Base-by-base conservation (phyloP, 1,140 invertebrate species). In the Drosophila lacteicornis region DNA sequence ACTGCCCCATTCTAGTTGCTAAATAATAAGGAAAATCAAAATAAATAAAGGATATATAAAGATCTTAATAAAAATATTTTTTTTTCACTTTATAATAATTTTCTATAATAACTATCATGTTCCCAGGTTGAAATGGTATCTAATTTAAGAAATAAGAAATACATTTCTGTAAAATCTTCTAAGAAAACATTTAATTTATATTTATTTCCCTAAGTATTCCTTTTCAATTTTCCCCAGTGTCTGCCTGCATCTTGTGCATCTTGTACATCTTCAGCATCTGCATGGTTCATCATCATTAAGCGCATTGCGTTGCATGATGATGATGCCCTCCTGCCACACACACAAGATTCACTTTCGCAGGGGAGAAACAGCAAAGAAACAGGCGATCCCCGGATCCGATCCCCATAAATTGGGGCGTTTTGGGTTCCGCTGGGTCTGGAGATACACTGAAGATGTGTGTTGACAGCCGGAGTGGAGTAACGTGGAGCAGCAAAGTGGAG, bases 261-360 rank as follows among this genome's bases (percentile, higher is more conserved):
- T 58, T 47, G n/a, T 30, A 42, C 74, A 69, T 58, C 61, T 68
- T 30, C 27, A 25, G 51, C 75, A 59, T 73, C 67, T 81, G 78
- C 78, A 67, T 75, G 82, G 79, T 71, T 81, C 84, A 87, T 87
- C 84, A 87, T 87, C 84, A 87, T 87, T 87, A 88, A 87, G 80
- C 77, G 62, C 57, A 79, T 86, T 82, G 80, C 75, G 62, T 84
- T 71, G 75, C 25, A n/a, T 40, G 68, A 36, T 45, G 62, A 33
- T 55, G 51, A 25, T 77, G 80, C 53, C 57, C 49, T 40, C 60
- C 67, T 81, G 74, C 81, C 81, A 68, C 81, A 84, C 73, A 74
- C 62, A 58, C 66, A 60, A 87, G 84, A 87, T 87, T 87, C 84
- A 87, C 84, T 87, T 87, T 87, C 84, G 80, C 80, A 86, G 73